Conservation (phyloP, 2,113 vertebrate species). For the Donacobius atricapilla region DNA sequence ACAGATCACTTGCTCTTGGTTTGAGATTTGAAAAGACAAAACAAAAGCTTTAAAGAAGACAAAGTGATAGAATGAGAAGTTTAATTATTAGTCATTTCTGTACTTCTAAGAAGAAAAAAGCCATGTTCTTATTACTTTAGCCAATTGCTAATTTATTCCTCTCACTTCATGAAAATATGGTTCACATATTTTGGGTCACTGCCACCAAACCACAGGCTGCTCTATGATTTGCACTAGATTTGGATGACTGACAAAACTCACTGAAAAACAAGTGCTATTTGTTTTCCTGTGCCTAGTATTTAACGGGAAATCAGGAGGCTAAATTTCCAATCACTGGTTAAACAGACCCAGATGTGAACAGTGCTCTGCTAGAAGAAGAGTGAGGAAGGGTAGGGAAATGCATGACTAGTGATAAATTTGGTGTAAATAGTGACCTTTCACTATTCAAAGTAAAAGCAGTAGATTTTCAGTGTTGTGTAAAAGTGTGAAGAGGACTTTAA, state of each 20-base stretch:
- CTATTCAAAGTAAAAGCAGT: slow-evolving; percentile 29
- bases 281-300: slow-evolving; percentile 81
- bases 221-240: slow-evolving; percentile 69
- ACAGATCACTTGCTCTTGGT: slow-evolving; percentile 6
- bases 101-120: slow-evolving; percentile 40
- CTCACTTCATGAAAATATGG: slow-evolving; percentile 56
- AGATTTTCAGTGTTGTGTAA: slow-evolving; percentile 21
- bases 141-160: slow-evolving; percentile 61
- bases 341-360: slow-evolving; percentile 78
- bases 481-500: slow-evolving; percentile 49
- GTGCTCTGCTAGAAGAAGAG: background rate
- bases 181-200: slow-evolving; percentile 68
- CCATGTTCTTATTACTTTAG: background rate
- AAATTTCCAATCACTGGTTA: slow-evolving; percentile 82
- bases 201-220: slow-evolving; percentile 75
- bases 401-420: slow-evolving; percentile 34
- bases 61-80: slow-evolving; percentile 1
- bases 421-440: slow-evolving; percentile 44
- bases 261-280: slow-evolving; percentile 85
- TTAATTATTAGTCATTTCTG: slow-evolving; percentile 56
- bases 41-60: slow-evolving; percentile 17
- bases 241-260: slow-evolving; percentile 78
- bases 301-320: slow-evolving; percentile 83
- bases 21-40: slow-evolving; percentile 46
- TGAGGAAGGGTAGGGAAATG: slow-evolving; percentile 55